These are phyloP conservation scores for Eustalomyia histrio DNA, from an alignment of 2,888 invertebrate species.

Conservation along the genomic window DNA sequence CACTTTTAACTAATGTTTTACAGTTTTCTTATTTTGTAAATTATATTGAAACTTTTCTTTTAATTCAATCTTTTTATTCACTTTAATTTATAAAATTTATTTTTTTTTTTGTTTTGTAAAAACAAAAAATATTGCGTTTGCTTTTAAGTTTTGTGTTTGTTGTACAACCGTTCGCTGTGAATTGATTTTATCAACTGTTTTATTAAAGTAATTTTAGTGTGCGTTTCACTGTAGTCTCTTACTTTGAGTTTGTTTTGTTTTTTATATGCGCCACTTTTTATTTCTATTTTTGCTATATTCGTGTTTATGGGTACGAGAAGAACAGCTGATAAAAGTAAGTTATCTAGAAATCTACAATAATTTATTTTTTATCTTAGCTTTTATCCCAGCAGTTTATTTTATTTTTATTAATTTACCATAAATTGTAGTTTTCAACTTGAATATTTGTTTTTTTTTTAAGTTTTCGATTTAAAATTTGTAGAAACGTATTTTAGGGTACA, in stretches of 20 bases:
- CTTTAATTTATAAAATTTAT: neutral
- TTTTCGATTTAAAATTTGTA: too few relatives aligned
- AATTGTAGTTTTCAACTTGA: too few relatives aligned
- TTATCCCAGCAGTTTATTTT: too few relatives aligned
- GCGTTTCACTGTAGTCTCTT: constrained; percentile 13
- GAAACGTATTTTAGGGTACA: too few relatives aligned
- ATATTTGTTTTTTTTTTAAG: too few relatives aligned
- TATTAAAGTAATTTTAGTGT: neutral
- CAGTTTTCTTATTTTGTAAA: constrained; percentile 3
- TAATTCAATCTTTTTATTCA: neutral
- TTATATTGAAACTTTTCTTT: neutral
- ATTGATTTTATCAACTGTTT: constrained; percentile 64
- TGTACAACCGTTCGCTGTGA: constrained; percentile 54
- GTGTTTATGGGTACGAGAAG: neutral
- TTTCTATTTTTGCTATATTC: neutral
- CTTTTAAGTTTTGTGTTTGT: neutral
- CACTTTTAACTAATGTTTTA: neutral
- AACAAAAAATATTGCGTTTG: neutral
- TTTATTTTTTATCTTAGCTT: neutral
- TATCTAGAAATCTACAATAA: neutral
- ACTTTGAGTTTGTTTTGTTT: constrained; percentile 17
- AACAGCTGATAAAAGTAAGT: constrained; percentile 3
- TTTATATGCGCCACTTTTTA: neutral
- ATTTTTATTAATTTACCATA: too few relatives aligned
- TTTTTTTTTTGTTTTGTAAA: neutral